These are phyloP conservation scores for Eira barbara DNA, from an alignment of 2,113 vertebrate genomes.

Conservation along the genomic window DNA sequence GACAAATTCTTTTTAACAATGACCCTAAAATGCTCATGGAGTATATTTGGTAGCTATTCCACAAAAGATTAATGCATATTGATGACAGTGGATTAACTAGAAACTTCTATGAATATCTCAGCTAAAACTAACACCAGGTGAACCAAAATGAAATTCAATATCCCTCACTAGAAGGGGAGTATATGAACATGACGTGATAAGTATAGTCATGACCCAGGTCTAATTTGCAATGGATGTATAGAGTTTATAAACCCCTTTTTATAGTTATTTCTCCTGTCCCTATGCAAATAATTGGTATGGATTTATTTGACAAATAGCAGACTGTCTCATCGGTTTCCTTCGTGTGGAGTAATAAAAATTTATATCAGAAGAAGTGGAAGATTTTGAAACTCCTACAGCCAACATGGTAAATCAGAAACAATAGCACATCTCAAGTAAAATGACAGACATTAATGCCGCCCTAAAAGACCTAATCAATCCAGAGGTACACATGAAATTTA, in stretches of 20 bases:
- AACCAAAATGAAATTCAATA: neutral
- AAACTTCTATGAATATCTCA: neutral
- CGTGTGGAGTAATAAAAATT: neutral
- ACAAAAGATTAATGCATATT: neutral
- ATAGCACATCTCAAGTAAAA: neutral
- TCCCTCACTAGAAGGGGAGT: neutral
- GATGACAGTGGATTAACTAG: neutral
- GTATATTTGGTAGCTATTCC: neutral
- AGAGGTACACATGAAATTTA: neutral
- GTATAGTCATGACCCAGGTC: neutral
- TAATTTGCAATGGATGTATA: neutral
- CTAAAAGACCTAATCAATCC: neutral
- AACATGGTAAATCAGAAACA: neutral
- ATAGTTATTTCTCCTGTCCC: neutral
- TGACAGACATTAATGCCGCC: neutral
- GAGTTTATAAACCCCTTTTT: neutral
- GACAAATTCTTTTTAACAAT: neutral
- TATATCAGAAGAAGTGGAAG: neutral
- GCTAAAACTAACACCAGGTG: neutral
- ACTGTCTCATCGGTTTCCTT: neutral
- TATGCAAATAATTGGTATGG: neutral
- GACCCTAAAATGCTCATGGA: neutral
- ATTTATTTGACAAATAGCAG: neutral
- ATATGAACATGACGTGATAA: neutral
- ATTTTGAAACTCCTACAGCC: neutral